Percentiles rank a stretch among this genome's conserved stretches.
Evolutionary conservation across 2,113 vertebrate genomes (phyloP).

Genomic region (Nothobranchius furzeri): DNA sequence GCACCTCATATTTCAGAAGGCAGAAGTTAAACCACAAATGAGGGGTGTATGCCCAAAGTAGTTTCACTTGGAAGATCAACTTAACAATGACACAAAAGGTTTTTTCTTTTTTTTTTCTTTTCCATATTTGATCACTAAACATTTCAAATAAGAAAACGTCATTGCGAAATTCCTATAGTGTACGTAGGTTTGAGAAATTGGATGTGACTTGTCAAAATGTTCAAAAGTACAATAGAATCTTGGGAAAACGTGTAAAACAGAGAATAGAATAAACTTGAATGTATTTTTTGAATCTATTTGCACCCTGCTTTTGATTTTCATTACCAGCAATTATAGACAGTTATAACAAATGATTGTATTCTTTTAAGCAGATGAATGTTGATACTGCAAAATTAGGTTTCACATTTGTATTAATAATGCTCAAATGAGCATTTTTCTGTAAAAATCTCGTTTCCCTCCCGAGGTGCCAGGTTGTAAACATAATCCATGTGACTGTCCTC

Average conservation of each 20-base stretch:
- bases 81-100: neutral
- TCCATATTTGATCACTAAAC: neutral
- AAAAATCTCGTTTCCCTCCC: neutral
- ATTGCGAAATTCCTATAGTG: neutral
- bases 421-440: neutral
- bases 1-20: conserved; percentile 51
- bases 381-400: neutral
- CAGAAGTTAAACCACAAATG: conserved; percentile 13
- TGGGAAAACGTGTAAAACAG: neutral
- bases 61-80: conserved; percentile 3
- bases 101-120: neutral
- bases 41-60: conserved; percentile 13
- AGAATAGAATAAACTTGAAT: neutral
- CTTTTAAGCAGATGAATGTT: neutral
- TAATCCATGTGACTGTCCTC: conserved; percentile 28
- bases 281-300: neutral
- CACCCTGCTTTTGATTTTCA: neutral
- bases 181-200: neutral
- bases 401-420: neutral
- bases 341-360: too few species aligned
- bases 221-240: neutral
- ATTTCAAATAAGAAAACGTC: neutral
- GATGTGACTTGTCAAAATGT: neutral
- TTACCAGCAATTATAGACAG: too few species aligned
- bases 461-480: conserved; percentile 16